Base-by-base conservation (phyloP, 2,113 vertebrate species). In the Elgaria multicarinata region DNA sequence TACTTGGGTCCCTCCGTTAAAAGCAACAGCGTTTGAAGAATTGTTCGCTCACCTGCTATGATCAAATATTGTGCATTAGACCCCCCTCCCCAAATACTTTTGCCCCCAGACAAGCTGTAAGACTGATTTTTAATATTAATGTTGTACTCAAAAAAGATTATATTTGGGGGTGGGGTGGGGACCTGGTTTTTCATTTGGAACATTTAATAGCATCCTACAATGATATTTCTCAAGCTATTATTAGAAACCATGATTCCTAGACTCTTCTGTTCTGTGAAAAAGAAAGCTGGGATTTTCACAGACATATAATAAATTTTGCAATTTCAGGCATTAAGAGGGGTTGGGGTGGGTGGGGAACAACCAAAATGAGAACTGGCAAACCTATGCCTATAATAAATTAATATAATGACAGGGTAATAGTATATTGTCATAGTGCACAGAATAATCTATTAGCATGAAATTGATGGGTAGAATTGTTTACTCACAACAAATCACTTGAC, bases 391-490 rank as follows among this genome's bases (percentile, higher is more conserved):
- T 76, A 83, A 89, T 76, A 67, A 74, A 83, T 79, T 50, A 78
- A 67, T 69, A 77, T 84, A 84, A 89, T 89, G 58, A 85, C 64
- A 84, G 82, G 58, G 44, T 89, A 78, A 69, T 78, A 69, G 33
- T 84, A 89, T 83, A 66, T 67, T 24, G 8, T 89, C 53, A 36
- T 13, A 77, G 58, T 76, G 82, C 44, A 87, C 4, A 78, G 62
- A 84, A 75, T 66, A 76, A 75, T 66, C 42, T n/a, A 84, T 89
- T 89, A 89, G 88, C 42, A 67, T 58, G 76, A 85, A 85, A 85
- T 78, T 89, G 81, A 78, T 89, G 46, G 64, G 74, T 84, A 78
- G n/a, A 85, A 89, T 67, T 53, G 82, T 89, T 89, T 85, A 58
- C 74, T 77, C 72, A 69, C n/a, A 84, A 58, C 44, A 69, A 78